phyloP scores from a whole-genome alignment of 1,140 invertebrate species.

The Monomorium pharaonis region DNA sequence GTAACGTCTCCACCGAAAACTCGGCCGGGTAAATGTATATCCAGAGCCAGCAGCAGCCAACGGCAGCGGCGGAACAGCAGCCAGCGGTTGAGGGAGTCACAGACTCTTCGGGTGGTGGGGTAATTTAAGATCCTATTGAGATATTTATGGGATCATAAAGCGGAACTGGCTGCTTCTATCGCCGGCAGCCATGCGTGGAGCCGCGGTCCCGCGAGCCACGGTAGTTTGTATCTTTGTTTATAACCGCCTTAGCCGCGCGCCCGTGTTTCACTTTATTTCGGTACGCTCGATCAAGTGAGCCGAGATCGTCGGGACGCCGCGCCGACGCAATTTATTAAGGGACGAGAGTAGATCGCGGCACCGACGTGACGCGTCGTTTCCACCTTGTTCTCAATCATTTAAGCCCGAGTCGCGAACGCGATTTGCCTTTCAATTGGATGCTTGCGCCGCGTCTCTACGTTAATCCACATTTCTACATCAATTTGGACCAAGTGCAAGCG shows the following conservation, averaged over 20 bases:
- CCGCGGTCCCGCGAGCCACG: constrained; percentile 63
- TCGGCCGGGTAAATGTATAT: constrained; percentile 79
- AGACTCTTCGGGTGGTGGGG: constrained; percentile 61
- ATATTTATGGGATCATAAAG: constrained; percentile 83
- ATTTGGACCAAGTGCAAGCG: not conserved
- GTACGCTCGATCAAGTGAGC: constrained; percentile 59
- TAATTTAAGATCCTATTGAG: constrained; percentile 82
- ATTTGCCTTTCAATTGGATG: not conserved
- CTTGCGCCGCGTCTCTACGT: not conserved
- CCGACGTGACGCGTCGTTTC: constrained; percentile 3
- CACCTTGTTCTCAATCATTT: constrained; percentile 18
- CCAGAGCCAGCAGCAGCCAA: constrained; percentile 68
- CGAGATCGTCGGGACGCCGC: constrained; percentile 21
- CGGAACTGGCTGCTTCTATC: constrained; percentile 75
- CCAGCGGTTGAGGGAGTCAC: constrained; percentile 66
- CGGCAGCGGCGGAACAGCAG: constrained; percentile 61
- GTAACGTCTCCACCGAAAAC: constrained; percentile 84
- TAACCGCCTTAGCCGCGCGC: constrained; percentile 62
- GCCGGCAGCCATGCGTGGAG: constrained; percentile 69
- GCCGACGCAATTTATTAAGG: constrained; percentile 58
- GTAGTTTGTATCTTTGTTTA: constrained; percentile 75
- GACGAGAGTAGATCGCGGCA: constrained; percentile 25
- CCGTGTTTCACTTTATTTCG: constrained; percentile 65
- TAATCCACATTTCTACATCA: not conserved
- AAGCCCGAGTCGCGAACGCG: not conserved